These are phyloP conservation scores for Emydoidea blandingii DNA, from an alignment of 2,797 vertebrate species.

Conservation along the genomic window DNA sequence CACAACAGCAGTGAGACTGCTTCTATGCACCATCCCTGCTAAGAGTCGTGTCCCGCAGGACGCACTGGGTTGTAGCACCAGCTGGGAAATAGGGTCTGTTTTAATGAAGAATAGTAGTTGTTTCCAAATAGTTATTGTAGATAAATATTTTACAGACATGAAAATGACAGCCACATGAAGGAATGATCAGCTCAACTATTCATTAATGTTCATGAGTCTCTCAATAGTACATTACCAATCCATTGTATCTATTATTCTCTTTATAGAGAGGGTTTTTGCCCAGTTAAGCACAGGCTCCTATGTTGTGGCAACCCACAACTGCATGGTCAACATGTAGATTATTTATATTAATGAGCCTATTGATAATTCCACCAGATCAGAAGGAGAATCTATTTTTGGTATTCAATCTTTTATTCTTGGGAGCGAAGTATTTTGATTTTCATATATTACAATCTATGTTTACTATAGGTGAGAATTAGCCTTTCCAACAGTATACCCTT, in stretches of 20 bases:
- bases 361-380: background rate
- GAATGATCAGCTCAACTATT: background rate
- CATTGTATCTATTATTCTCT: background rate
- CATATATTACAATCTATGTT: background rate
- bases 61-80: background rate
- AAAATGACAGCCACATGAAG: background rate
- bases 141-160: background rate
- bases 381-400: background rate
- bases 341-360: background rate
- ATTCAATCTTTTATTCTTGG: background rate
- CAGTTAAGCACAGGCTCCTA: background rate
- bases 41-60: too few relatives aligned
- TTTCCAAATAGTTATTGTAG: background rate
- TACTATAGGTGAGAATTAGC: background rate
- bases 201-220: background rate
- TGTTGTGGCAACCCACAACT: background rate
- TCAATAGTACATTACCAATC: background rate
- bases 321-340: background rate
- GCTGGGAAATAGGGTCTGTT: background rate
- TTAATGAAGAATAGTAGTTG: background rate
- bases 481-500: background rate
- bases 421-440: background rate
- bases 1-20: background rate
- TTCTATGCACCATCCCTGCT: background rate
- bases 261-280: background rate